Evolutionary conservation across 2,113 vertebrate genomes (phyloP), one percentile per base, ranked within the genome.

Genomic region (Mustela lutreola): DNA sequence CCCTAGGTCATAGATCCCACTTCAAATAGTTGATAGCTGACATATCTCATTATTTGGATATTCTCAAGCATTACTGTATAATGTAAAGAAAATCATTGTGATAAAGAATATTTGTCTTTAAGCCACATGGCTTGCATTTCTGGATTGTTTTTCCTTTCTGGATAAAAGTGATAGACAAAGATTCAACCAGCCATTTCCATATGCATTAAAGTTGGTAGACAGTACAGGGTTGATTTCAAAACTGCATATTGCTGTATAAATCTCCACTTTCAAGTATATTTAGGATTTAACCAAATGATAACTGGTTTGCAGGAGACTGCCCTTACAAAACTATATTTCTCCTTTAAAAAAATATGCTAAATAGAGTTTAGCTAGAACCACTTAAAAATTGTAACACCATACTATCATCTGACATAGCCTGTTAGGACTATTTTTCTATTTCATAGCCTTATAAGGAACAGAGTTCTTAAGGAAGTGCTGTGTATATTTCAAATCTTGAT

Each of bases 31-130:
- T 82, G 78, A 78, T 36, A 71, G n/a, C 56, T 39, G 22, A 71
- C 33, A 42, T 63, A 84, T 89, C 31, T 76, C 75, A 94, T 71
- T 65, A 95, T 83, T n/a, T 96, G 3, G 11, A 79, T 22, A 70
- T 50, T 82, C 63, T 93, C n/a, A 39, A 87, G n/a, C 1, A 31
- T 84, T 86, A 53, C 39, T 81, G 87, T 97, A 78, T 85, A 76
- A 94, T 53, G 33, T 36, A 93, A 91, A 81, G 48, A 90, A 9
- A 73, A 95, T 67, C 36, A 60, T 94, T 9, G 19, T 89, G 45
- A 95, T 36, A 24, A 95, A 87, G 48, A 92, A 83, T 18, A 91
- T 83, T 89, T 95, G 45, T 50, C 94, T 95, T 86, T 70, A 93
- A 94, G 60, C 1, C 70, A 67, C 11, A 56, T 56, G 14, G 78